A percentile compares a stretch with the other conserved stretches of the same genome.
Conservation (phyloP, 2,797 vertebrate genomes). For the Argyrosomus regius region DNA sequence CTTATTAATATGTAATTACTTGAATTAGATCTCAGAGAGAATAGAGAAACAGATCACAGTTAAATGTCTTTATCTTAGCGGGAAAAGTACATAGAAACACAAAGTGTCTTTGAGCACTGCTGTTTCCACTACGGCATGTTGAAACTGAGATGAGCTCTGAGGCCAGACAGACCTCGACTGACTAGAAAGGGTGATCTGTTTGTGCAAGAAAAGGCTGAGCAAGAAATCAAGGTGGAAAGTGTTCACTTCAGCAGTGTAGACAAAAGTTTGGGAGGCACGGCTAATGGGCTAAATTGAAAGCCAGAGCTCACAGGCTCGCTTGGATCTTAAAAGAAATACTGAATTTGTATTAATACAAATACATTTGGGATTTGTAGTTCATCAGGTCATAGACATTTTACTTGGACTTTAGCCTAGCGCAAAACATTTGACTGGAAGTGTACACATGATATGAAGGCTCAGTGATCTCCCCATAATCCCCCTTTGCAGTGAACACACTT, state of each 20-base stretch:
- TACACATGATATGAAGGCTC: conserved; percentile 13
- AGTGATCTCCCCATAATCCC: neutral
- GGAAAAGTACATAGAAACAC: conserved; percentile 3
- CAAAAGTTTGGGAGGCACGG: neutral
- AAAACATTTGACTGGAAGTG: conserved; percentile 23
- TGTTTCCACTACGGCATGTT: conserved; percentile 16
- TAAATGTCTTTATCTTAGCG: neutral
- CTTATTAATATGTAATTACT: neutral
- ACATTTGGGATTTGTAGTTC: neutral
- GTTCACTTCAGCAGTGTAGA: neutral
- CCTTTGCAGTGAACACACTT: neutral
- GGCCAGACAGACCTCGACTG: neutral
- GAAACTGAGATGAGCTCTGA: conserved; percentile 7
- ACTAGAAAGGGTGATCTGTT: neutral
- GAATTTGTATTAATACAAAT: neutral
- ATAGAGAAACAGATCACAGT: neutral
- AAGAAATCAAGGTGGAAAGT: neutral
- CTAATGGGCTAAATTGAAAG: conserved; percentile 5
- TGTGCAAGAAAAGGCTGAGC: conserved; percentile 4
- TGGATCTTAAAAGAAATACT: neutral
- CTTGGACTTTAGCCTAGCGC: neutral
- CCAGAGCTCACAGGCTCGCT: neutral
- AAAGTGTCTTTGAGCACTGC: neutral
- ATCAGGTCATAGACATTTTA: neutral
- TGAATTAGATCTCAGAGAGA: neutral